phyloP scores from a whole-genome alignment of 2,113 vertebrate species.

The Mola mola region DNA sequence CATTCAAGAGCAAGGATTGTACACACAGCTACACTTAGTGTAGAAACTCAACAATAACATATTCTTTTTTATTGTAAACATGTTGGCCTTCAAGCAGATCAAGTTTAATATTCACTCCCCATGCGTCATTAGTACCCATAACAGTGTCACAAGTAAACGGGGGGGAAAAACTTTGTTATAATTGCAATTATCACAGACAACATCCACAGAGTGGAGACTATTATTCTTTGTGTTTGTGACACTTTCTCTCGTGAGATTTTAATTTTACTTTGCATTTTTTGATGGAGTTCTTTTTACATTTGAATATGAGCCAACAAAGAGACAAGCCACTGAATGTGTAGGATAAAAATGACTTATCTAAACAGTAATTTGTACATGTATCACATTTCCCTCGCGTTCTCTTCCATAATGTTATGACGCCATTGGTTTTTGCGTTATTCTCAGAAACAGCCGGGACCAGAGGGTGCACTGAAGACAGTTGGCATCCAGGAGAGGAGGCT shows the following conservation, averaged over 20 bases:
- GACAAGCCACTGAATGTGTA: too few relatives aligned
- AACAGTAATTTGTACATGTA: neutral
- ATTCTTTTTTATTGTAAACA: too few relatives aligned
- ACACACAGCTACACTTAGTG: too few relatives aligned
- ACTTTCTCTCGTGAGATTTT: too few relatives aligned
- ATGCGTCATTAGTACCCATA: neutral
- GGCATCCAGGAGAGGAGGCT: slow-evolving; percentile 89
- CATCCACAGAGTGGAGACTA: neutral
- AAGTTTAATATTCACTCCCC: neutral
- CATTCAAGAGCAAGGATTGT: too few relatives aligned
- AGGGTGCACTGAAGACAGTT: slow-evolving; percentile 38
- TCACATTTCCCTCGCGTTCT: neutral
- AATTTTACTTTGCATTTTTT: too few relatives aligned
- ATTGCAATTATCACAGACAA: neutral
- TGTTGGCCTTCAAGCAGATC: neutral
- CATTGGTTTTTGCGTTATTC: slow-evolving; percentile 3
- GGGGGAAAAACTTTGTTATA: too few relatives aligned
- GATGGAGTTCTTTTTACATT: too few relatives aligned
- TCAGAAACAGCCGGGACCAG: slow-evolving; percentile 71
- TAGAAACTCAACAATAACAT: neutral
- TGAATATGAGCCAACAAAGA: too few relatives aligned
- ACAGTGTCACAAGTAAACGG: neutral
- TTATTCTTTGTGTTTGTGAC: neutral
- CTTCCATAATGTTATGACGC: neutral
- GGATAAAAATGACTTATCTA: neutral